Percentiles rank a stretch among this genome's conserved stretches.
These are phyloP conservation scores for Microtus obscurus DNA, from an alignment of 2,797 vertebrate genomes.

Conservation along the genomic window DNA sequence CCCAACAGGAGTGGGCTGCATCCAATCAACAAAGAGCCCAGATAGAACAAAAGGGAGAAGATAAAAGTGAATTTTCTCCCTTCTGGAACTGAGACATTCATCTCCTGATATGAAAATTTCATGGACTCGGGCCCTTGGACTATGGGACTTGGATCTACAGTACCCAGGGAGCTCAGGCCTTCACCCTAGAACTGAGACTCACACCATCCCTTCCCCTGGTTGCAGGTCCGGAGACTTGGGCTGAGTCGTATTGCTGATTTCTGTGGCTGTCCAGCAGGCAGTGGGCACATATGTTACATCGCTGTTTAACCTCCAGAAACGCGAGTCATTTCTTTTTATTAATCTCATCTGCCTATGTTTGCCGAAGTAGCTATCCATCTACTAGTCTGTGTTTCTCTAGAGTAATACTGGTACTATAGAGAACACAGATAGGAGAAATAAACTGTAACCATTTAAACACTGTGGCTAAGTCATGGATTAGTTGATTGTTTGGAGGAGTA, in stretches of 20 bases:
- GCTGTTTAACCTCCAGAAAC: background rate
- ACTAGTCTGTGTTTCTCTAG: background rate
- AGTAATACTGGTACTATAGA: background rate
- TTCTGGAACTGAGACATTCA: background rate
- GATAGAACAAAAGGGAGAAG: background rate
- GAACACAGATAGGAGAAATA: background rate
- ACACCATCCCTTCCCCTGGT: too few species aligned
- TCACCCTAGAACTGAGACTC: background rate
- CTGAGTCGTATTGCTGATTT: background rate
- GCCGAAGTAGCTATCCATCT: background rate
- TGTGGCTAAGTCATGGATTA: background rate
- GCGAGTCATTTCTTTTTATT: background rate
- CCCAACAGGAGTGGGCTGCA: background rate
- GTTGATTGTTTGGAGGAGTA: slow-evolving; percentile 23
- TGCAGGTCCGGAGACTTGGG: background rate
- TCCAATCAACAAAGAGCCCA: background rate
- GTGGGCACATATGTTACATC: too few species aligned
- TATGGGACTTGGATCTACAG: too few species aligned
- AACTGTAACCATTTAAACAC: background rate
- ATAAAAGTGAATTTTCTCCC: background rate
- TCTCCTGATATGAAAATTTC: background rate
- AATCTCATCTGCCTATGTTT: background rate
- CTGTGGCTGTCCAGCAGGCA: background rate
- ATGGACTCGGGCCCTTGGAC: background rate
- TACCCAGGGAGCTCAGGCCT: background rate